Conservation (phyloP, 2,888 invertebrate genomes). For the Eutolmus rufibarbis region DNA sequence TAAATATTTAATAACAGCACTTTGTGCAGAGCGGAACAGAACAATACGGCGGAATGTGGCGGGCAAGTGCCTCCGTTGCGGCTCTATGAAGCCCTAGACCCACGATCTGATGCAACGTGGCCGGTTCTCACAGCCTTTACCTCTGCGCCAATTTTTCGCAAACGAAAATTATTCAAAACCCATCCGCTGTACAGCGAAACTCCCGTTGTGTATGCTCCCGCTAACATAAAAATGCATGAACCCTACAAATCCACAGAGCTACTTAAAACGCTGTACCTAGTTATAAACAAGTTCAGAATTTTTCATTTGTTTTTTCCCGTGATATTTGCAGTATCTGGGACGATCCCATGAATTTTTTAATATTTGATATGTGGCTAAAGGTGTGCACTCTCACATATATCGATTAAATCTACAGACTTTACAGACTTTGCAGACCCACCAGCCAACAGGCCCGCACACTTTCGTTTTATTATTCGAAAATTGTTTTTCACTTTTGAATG, state of each 20-base stretch:
- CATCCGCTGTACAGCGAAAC: neutral
- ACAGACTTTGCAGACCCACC: neutral
- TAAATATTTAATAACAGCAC: conserved; percentile 36
- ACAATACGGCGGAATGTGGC: conserved; percentile 1
- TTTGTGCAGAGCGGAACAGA: neutral
- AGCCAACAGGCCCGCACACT: neutral
- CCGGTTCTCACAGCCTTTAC: neutral
- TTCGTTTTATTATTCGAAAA: neutral
- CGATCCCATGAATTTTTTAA: neutral
- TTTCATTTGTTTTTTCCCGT: neutral
- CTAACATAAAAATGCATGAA: conserved; percentile 6
- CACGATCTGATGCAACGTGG: neutral
- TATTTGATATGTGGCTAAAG: neutral
- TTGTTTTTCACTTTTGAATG: neutral
- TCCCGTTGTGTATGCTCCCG: neutral
- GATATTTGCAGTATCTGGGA: neutral
- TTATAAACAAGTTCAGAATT: neutral
- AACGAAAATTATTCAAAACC: conserved; percentile 6
- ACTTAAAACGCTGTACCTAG: neutral
- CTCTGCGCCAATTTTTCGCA: neutral
- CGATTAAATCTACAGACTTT: neutral
- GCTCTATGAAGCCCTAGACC: neutral
- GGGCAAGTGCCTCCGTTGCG: neutral
- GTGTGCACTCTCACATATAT: neutral
- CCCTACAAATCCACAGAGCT: neutral